Conservation (phyloP, 2,797 vertebrate genomes). For the Acanthurus lineatus region DNA sequence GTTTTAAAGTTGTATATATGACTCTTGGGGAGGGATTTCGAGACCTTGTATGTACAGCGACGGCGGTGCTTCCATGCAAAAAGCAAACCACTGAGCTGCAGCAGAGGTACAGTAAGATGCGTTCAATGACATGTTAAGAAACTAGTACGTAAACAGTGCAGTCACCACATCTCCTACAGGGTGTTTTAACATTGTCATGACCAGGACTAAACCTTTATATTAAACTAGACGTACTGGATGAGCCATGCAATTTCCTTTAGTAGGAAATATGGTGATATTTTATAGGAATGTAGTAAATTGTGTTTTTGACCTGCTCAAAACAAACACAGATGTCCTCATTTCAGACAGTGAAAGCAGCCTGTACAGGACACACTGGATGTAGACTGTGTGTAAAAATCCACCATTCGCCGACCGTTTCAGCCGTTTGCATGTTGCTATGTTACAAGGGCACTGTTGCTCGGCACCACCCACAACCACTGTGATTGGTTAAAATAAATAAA, state of each 20-base stretch:
- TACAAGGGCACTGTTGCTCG: too few relatives aligned
- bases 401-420: too few relatives aligned
- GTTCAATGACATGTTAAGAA: slow-evolving; percentile 3
- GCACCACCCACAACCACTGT: too few relatives aligned
- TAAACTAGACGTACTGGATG: not conserved
- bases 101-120: slow-evolving; percentile 5
- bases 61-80: slow-evolving; percentile 33
- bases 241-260: slow-evolving; percentile 19
- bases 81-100: slow-evolving; percentile 5
- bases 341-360: not conserved
- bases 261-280: slow-evolving; percentile 14
- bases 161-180: not conserved
- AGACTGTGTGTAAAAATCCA: too few relatives aligned
- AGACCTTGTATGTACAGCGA: slow-evolving; percentile 26
- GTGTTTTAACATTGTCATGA: not conserved
- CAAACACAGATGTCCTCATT: not conserved
- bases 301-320: slow-evolving; percentile 4
- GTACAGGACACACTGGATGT: not conserved
- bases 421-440: too few relatives aligned
- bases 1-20: not conserved
- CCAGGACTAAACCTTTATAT: not conserved
- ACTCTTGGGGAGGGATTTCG: not conserved
- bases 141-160: slow-evolving; percentile 7
- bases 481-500: too few relatives aligned
- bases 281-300: not conserved